phyloP scores from a whole-genome alignment of 2,113 vertebrate genomes.

The Candoia aspera region DNA sequence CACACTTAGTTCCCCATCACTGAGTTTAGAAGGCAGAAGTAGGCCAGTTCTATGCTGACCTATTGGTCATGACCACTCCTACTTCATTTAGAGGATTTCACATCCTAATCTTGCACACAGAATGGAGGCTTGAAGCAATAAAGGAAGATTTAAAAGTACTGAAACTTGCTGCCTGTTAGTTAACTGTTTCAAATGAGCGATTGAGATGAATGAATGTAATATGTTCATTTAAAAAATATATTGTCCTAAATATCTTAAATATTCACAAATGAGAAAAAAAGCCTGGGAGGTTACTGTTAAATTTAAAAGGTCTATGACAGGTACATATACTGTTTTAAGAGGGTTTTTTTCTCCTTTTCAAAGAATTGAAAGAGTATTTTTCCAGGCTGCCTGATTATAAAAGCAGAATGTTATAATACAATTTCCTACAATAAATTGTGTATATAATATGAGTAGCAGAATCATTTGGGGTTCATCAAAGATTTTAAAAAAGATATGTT shows the following conservation, averaged over 20 bases:
- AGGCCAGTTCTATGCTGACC: slow-evolving; percentile 66
- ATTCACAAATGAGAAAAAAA: neutral
- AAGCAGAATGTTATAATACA: slow-evolving; percentile 49
- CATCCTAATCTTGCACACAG: slow-evolving; percentile 48
- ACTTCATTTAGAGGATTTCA: slow-evolving; percentile 67
- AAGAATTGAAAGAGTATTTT: neutral
- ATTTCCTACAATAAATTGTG: slow-evolving; percentile 49
- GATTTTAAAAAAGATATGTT: slow-evolving; percentile 62
- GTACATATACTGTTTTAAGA: slow-evolving; percentile 32
- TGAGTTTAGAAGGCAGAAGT: slow-evolving; percentile 71
- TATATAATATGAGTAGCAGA: slow-evolving; percentile 48
- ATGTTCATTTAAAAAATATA: neutral
- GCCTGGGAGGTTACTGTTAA: slow-evolving; percentile 19
- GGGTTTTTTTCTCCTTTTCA: neutral
- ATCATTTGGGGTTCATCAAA: slow-evolving; percentile 69
- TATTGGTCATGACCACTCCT: slow-evolving; percentile 72
- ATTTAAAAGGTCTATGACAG: slow-evolving; percentile 26
- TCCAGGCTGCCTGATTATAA: slow-evolving; percentile 36
- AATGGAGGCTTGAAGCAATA: slow-evolving; percentile 42
- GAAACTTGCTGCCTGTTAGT: slow-evolving; percentile 12
- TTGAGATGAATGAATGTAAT: slow-evolving; percentile 28
- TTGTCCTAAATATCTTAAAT: neutral
- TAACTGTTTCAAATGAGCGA: neutral
- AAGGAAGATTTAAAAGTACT: slow-evolving; percentile 33
- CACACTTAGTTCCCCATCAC: slow-evolving; percentile 77